Evolutionary conservation across 1,140 invertebrate genomes (phyloP).

Genomic region (Eriocheir sinensis): DNA sequence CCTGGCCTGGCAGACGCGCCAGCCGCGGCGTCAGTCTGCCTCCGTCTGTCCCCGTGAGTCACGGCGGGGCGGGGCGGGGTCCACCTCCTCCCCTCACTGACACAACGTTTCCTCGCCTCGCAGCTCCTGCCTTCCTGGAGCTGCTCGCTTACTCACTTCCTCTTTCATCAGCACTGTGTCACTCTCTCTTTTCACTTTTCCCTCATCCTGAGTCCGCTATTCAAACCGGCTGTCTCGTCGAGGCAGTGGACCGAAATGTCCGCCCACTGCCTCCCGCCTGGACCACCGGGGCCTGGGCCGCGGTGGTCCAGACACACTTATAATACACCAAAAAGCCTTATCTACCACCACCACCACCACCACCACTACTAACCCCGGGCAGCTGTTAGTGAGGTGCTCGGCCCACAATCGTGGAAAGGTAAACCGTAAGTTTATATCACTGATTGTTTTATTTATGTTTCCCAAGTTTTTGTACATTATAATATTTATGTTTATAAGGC

Average conservation of each 20-base stretch:
- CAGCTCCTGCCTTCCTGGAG: neutral
- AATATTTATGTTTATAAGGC: slow-evolving; percentile 62
- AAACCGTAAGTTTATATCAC: slow-evolving; percentile 69
- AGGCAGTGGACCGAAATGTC: neutral
- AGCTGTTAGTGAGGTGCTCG: slow-evolving; percentile 9
- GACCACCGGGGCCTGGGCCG: neutral
- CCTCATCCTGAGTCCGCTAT: neutral
- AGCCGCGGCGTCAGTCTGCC: neutral
- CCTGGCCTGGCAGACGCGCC: neutral
- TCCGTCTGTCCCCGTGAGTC: neutral
- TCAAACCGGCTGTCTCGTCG: neutral
- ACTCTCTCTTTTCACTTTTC: neutral
- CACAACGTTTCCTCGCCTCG: neutral
- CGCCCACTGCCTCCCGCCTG: neutral
- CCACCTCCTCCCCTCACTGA: neutral
- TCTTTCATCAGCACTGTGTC: neutral
- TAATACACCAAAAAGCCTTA: neutral
- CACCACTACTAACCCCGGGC: slow-evolving; percentile 19
- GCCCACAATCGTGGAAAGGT: slow-evolving; percentile 64
- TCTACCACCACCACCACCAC: neutral
- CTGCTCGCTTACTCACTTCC: neutral
- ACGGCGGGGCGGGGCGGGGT: neutral
- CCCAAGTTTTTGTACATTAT: slow-evolving; percentile 77
- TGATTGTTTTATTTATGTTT: slow-evolving; percentile 77
- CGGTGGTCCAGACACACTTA: neutral